Evolutionary conservation across 1,140 invertebrate genomes (phyloP).

Genomic region (Neelides sp.): DNA sequence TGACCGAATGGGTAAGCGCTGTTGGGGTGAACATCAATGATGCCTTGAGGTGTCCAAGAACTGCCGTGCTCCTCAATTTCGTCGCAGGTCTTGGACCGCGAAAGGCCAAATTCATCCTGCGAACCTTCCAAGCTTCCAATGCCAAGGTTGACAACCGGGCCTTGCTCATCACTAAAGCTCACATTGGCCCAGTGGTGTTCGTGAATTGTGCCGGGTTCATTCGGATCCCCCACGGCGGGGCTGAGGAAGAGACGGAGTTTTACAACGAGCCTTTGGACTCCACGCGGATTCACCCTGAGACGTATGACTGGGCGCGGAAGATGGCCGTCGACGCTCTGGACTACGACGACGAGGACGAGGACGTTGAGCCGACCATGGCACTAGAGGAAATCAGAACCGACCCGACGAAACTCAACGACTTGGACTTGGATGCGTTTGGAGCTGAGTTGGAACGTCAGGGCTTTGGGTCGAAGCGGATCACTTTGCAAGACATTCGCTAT

Average conservation of each 20-base stretch:
- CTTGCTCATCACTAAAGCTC: slow-evolving; percentile 82
- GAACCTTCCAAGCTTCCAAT: too few species aligned
- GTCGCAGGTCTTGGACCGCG: slow-evolving; percentile 90
- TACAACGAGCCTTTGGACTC: slow-evolving; percentile 94
- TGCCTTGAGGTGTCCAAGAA: slow-evolving; percentile 72
- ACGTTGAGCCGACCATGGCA: slow-evolving; percentile 88
- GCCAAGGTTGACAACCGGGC: slow-evolving; percentile 86
- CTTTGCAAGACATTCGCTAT: slow-evolving; percentile 85
- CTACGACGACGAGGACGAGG: slow-evolving; percentile 89
- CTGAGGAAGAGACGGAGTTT: slow-evolving; percentile 82
- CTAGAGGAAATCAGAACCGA: slow-evolving; percentile 94
- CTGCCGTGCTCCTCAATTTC: slow-evolving; percentile 81
- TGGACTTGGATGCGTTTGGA: slow-evolving; percentile 96
- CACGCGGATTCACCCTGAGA: slow-evolving; percentile 94
- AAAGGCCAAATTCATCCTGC: too few species aligned
- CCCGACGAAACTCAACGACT: slow-evolving; percentile 70
- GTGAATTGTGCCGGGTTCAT: slow-evolving; percentile 99
- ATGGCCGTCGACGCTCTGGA: slow-evolving; percentile 99
- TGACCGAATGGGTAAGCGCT: slow-evolving; percentile 84
- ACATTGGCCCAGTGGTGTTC: slow-evolving; percentile 95
- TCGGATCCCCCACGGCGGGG: slow-evolving; percentile 86
- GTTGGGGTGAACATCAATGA: slow-evolving; percentile 94
- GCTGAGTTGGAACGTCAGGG: slow-evolving; percentile 89
- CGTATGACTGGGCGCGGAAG: slow-evolving; percentile 97
- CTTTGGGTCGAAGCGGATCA: too few species aligned